Evolutionary conservation across 2,888 invertebrate species (phyloP).

Genomic region (Hydroisotoma schaefferi): DNA sequence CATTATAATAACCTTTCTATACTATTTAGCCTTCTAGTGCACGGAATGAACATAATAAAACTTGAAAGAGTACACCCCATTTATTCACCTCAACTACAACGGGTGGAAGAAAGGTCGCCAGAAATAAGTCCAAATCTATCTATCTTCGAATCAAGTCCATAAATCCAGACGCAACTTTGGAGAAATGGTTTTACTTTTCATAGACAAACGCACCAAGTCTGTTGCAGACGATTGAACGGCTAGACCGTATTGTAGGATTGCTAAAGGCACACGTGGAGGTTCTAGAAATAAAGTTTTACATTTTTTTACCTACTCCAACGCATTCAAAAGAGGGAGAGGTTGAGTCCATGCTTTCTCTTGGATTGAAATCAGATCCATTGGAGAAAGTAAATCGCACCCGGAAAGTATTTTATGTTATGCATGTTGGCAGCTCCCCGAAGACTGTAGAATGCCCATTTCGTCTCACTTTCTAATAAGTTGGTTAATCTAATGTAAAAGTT

Average conservation of each 20-base stretch:
- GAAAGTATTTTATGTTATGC: too few relatives aligned
- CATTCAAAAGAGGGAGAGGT: too few relatives aligned
- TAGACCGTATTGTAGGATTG: too few relatives aligned
- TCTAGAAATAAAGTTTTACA: background rate
- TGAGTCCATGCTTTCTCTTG: background rate
- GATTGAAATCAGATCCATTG: slow-evolving; percentile 3
- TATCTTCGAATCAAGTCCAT: background rate
- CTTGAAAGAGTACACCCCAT: background rate
- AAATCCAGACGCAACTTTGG: slow-evolving; percentile 3
- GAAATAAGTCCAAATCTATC: background rate
- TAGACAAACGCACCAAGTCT: slow-evolving; percentile 7
- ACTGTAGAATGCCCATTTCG: too few relatives aligned
- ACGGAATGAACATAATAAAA: too few relatives aligned
- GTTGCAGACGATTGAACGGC: slow-evolving; percentile 6
- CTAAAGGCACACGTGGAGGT: slow-evolving; percentile 7
- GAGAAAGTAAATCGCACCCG: too few relatives aligned
- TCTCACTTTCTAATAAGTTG: background rate
- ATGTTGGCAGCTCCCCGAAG: too few relatives aligned
- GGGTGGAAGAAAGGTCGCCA: too few relatives aligned
- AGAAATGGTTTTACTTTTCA: background rate
- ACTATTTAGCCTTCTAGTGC: too few relatives aligned
- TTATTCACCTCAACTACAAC: background rate
- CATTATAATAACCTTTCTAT: too few relatives aligned
- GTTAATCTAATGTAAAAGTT: background rate
- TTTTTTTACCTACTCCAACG: background rate